Conservation (phyloP, 2,113 vertebrate species). For the Tragelaphus strepsiceros region DNA sequence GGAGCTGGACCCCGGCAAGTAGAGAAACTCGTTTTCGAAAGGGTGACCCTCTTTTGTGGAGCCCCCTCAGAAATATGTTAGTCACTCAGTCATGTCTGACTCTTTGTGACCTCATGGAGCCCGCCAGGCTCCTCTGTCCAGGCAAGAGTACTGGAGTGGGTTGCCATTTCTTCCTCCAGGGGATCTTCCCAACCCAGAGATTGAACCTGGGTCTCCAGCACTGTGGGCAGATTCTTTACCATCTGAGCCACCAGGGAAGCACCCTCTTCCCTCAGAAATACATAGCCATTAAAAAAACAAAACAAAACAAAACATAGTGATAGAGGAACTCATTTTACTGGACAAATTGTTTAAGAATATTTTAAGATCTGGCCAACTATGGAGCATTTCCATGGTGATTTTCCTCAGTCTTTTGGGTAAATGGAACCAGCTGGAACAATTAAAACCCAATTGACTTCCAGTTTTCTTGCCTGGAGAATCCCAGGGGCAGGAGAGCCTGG, state of each 20-base stretch:
- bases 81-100: background rate
- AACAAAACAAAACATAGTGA: background rate
- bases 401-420: background rate
- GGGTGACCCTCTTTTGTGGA: background rate
- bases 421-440: background rate
- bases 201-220: background rate
- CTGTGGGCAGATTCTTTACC: background rate
- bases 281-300: background rate
- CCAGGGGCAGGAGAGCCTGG: too few relatives aligned
- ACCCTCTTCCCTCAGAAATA: background rate
- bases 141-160: background rate
- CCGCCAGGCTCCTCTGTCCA: background rate
- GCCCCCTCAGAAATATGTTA: background rate
- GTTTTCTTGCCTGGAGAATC: too few relatives aligned
- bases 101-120: background rate
- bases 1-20: too few relatives aligned
- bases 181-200: background rate
- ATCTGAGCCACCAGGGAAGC: background rate
- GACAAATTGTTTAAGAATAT: background rate
- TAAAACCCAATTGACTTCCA: background rate
- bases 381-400: background rate
- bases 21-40: background rate
- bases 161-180: background rate
- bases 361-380: background rate
- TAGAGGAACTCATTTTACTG: background rate